A percentile compares a stretch with the other conserved stretches of the same genome.
Evolutionary conservation across 2,888 invertebrate species (phyloP).

Genomic region (Anthophora plumipes): DNA sequence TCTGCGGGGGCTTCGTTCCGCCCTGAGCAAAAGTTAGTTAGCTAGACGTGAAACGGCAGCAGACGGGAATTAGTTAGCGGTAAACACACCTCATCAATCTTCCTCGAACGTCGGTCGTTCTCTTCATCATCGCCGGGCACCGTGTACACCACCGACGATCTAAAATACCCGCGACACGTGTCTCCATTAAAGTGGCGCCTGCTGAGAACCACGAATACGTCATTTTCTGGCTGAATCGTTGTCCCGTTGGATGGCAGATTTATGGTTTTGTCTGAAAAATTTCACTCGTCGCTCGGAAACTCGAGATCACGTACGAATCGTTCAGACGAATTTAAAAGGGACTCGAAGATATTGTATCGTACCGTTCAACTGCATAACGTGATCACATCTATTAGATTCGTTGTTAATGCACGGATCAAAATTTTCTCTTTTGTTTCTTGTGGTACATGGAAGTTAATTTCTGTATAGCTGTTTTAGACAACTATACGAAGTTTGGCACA

Average conservation of each 20-base stretch:
- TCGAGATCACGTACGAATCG: not conserved
- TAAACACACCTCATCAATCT: conserved; percentile 83
- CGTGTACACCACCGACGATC: conserved; percentile 70
- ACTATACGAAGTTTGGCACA: too few relatives aligned
- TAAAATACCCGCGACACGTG: conserved; percentile 79
- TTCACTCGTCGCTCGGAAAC: not conserved
- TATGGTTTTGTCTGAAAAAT: not conserved
- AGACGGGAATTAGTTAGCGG: conserved; percentile 74
- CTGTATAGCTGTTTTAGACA: too few relatives aligned
- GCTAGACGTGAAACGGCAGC: conserved; percentile 37
- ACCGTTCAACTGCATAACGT: too few relatives aligned
- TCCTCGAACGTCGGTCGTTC: conserved; percentile 76
- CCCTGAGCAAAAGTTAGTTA: conserved; percentile 59
- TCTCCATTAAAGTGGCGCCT: conserved; percentile 75
- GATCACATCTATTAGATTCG: too few relatives aligned
- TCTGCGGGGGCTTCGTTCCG: conserved; percentile 35
- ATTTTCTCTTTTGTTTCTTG: too few relatives aligned
- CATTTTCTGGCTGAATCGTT: conserved; percentile 41
- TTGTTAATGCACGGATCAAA: too few relatives aligned
- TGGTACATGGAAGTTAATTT: too few relatives aligned
- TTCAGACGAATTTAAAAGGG: conserved; percentile 5
- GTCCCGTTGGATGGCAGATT: not conserved
- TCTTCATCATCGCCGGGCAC: conserved; percentile 69
- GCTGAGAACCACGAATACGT: conserved; percentile 44
- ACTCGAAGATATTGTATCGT: not conserved